A percentile compares a stretch with the other conserved stretches of the same genome.
Conservation (phyloP, 2,797 vertebrate species). For the Liasis olivaceus region DNA sequence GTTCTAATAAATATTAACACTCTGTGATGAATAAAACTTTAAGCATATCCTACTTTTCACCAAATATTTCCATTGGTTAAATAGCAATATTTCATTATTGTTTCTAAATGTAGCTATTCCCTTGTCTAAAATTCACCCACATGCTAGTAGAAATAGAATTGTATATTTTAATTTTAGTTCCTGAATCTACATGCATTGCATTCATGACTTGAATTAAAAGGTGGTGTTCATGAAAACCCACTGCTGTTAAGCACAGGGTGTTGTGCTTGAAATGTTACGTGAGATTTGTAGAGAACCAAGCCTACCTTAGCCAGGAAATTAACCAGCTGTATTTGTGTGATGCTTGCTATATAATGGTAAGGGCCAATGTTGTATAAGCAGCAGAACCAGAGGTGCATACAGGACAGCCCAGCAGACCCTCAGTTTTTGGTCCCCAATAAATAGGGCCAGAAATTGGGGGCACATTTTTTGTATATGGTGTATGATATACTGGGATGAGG, state of each 20-base stretch:
- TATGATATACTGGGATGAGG: neutral
- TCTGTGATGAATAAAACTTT: neutral
- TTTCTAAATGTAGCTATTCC: slow-evolving; percentile 29
- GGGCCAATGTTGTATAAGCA: neutral
- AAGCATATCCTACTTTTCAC: slow-evolving; percentile 23
- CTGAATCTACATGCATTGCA: slow-evolving; percentile 15
- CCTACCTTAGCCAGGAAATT: neutral
- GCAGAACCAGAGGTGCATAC: neutral
- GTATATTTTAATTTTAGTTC: slow-evolving; percentile 32
- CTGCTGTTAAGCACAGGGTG: slow-evolving; percentile 3
- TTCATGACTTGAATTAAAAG: neutral
- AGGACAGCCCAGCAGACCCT: neutral
- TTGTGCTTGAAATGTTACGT: neutral
- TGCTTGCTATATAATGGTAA: neutral
- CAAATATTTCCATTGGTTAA: slow-evolving; percentile 6
- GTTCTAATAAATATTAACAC: slow-evolving; percentile 2
- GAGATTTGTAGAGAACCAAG: neutral
- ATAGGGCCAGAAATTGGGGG: neutral
- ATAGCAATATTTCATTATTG: neutral
- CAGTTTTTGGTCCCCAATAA: neutral
- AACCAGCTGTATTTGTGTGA: neutral
- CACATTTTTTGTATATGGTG: neutral
- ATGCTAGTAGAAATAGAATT: neutral
- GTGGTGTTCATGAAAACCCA: neutral
- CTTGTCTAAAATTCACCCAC: slow-evolving; percentile 14